These are phyloP conservation scores for Mustela lutreola DNA, from an alignment of 2,113 vertebrate genomes.

Conservation along the genomic window DNA sequence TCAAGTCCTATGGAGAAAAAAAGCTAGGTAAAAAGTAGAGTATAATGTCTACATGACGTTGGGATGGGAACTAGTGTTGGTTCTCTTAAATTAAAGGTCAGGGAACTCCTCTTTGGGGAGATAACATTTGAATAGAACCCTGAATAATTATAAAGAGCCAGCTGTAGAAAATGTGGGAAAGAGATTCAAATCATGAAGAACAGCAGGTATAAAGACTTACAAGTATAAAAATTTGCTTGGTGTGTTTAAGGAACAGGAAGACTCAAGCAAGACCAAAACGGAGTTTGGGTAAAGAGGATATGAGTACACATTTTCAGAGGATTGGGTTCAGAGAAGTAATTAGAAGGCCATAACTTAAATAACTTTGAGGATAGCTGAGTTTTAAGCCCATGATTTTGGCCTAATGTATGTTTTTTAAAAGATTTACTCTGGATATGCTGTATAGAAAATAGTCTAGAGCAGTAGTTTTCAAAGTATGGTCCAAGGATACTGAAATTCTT, in stretches of 20 bases:
- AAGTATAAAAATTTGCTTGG: neutral
- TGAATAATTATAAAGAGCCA: neutral
- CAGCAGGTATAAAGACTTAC: neutral
- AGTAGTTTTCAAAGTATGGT: neutral
- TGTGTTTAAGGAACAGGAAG: neutral
- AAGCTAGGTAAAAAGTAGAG: neutral
- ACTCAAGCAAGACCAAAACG: neutral
- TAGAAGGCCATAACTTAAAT: neutral
- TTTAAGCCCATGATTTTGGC: neutral
- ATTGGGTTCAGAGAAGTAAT: neutral
- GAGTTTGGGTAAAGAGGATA: neutral
- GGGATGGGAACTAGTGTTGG: neutral
- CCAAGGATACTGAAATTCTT: neutral
- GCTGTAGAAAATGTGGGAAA: neutral
- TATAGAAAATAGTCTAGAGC: neutral
- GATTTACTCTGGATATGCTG: neutral
- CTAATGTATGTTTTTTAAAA: conserved; percentile 2
- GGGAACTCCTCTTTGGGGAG: neutral
- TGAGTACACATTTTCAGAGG: neutral
- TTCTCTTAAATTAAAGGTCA: neutral
- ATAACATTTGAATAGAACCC: neutral
- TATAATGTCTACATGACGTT: neutral
- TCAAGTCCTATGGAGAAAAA: neutral
- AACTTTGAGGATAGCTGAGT: neutral
- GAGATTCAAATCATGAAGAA: neutral